Evolutionary conservation across 2,797 vertebrate species (phyloP).

Genomic region (Lates japonicus): DNA sequence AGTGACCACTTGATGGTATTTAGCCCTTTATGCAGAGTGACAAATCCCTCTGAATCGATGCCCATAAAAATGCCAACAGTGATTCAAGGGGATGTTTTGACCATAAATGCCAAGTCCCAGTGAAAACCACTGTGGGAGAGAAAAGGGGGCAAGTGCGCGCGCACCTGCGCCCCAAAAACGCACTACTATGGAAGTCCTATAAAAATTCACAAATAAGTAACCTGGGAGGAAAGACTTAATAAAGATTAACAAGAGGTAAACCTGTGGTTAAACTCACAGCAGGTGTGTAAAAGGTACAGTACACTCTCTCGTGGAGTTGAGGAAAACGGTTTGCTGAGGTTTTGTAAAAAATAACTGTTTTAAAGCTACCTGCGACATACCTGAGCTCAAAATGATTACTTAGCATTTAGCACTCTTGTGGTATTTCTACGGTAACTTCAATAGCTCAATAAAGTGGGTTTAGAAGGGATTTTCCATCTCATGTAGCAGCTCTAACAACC

Average conservation of each 20-base stretch:
- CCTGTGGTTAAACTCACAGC: neutral
- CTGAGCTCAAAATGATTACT: conserved; percentile 32
- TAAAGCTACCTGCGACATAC: conserved; percentile 56
- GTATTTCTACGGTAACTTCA: neutral
- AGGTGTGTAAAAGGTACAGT: neutral
- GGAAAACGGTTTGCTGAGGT: neutral
- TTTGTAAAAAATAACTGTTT: neutral
- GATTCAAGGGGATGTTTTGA: conserved; percentile 46
- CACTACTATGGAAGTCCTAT: neutral
- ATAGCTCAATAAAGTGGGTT: neutral
- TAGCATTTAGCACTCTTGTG: neutral
- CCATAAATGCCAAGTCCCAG: neutral
- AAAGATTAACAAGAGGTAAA: conserved; percentile 23
- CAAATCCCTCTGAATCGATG: conserved; percentile 46
- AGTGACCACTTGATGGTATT: conserved; percentile 42
- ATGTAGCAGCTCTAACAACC: neutral
- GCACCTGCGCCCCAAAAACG: neutral
- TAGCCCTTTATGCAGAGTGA: conserved; percentile 36
- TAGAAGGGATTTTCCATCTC: neutral
- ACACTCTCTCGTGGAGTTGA: accelerated
- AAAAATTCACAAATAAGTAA: conserved; percentile 57
- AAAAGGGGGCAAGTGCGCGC: neutral
- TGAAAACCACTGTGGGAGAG: neutral
- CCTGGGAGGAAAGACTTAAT: neutral
- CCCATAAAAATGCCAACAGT: conserved; percentile 43